Base-by-base conservation (phyloP, 1,140 invertebrate genomes). In the Drosophila jambulina region DNA sequence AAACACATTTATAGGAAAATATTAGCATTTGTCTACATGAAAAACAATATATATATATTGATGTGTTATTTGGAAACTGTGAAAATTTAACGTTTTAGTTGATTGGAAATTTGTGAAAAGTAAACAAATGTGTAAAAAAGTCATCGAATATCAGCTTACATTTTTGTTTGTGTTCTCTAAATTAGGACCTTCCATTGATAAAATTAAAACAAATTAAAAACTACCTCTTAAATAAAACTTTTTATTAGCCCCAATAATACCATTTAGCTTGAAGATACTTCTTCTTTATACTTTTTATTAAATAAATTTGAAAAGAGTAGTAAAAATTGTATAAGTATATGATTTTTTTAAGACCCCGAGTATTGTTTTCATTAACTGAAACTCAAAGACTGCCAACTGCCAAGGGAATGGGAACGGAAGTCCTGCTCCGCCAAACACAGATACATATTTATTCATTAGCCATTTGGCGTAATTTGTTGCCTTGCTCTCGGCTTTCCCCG, bases 371-470 rank as follows among this genome's bases (percentile, higher is more conserved):
- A 17, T 36, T 36, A 3, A 13, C 6, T 38, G 17, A n/a, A 56
- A 17, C 40, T 36, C 36, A 70, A 32, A 59, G 17, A 27, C 40
- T 17, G 9, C 10, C 8, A 25, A 38, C 38, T 56, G 42, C 40
- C 27, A 51, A 12, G 17, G 0, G n/a, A 0, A 9, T 17, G 21
- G 29, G 7, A 17, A 6, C 19, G 27, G 42, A 48, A 40, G 17
- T 48, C 42, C 56, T 29, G 38, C 43, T 25, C 34, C 53, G 21
- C 36, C 23, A 48, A 15, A 25, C 65, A 51, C 42, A 69, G 38
- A 83, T 48, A 48, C 46, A 48, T 70, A 87, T 88, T 87, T 88
- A 88, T 87, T 87, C 83, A 87, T 87, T 87, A 87, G 84, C 75
- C 67, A 84, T 75, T 75, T 43, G 68, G 67, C 43, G 65, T 81